Evolutionary conservation across 2,888 invertebrate species (phyloP).

Genomic region (Caenorhabditis sp.): DNA sequence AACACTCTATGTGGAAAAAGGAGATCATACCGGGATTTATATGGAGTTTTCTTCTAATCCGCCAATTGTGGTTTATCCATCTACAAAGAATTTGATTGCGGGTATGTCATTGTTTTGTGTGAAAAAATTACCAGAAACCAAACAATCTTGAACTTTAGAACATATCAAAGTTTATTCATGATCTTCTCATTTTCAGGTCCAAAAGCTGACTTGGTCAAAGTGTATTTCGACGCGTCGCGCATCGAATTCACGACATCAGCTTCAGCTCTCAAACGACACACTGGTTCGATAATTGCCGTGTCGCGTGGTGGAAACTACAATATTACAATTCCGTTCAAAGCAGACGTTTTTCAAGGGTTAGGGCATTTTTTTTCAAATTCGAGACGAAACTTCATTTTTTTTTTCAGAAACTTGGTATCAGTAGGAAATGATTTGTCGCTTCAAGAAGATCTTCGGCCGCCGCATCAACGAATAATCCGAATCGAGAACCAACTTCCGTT

Average conservation of each 20-base stretch:
- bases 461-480: conserved; percentile 63
- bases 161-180: conserved; percentile 5
- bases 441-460: conserved; percentile 45
- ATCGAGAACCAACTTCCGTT: conserved; percentile 81
- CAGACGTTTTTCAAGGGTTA: conserved; percentile 73
- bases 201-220: conserved; percentile 58
- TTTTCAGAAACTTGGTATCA: conserved; percentile 33
- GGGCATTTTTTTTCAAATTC: conserved; percentile 16
- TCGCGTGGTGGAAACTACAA: conserved; percentile 74
- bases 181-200: too few species aligned
- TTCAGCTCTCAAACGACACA: conserved; percentile 22
- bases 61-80: conserved; percentile 58
- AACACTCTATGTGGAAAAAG: conserved; percentile 60
- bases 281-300: conserved; percentile 74
- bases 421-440: conserved; percentile 49
- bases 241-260: conserved; percentile 10
- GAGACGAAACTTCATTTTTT: background rate
- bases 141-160: too few species aligned
- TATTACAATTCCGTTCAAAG: conserved; percentile 78
- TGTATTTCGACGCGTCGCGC: conserved; percentile 55
- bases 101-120: conserved; percentile 8
- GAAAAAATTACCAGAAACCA: too few species aligned
- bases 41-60: conserved; percentile 66
- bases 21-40: conserved; percentile 56
- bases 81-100: conserved; percentile 16